These are phyloP conservation scores for Takifugu rubripes DNA, from an alignment of 2,797 vertebrate genomes.

Conservation along the genomic window DNA sequence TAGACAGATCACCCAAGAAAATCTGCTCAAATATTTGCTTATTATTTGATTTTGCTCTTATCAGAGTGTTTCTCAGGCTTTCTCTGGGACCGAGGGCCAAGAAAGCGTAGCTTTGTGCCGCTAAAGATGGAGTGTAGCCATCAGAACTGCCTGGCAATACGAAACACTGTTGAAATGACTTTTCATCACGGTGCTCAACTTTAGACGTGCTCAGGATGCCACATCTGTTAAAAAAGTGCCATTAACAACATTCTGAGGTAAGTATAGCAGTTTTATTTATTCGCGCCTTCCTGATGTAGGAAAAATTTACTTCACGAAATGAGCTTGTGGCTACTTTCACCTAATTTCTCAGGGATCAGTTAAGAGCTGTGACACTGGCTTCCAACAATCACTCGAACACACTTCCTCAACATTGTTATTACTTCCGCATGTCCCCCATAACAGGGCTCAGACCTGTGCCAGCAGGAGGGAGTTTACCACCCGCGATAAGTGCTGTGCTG, in stretches of 20 bases:
- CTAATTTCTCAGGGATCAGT: slow-evolving; percentile 41
- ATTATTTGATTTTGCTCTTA: slow-evolving; percentile 48
- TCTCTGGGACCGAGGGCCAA: slow-evolving; percentile 45
- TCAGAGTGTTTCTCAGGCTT: slow-evolving; percentile 68
- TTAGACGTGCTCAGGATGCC: slow-evolving; percentile 35
- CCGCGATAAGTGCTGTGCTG: slow-evolving; percentile 41
- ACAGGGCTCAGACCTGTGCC: slow-evolving; percentile 22
- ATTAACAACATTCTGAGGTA: not conserved
- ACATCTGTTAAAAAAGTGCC: not conserved
- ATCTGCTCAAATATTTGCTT: slow-evolving; percentile 21
- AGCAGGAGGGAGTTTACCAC: slow-evolving; percentile 47
- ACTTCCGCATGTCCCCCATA: slow-evolving; percentile 58
- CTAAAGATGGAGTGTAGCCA: slow-evolving; percentile 27
- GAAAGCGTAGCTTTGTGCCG: slow-evolving; percentile 34
- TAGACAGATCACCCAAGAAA: slow-evolving; percentile 11
- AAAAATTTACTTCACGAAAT: slow-evolving; percentile 8
- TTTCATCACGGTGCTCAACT: slow-evolving; percentile 46
- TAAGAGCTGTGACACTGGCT: slow-evolving; percentile 48
- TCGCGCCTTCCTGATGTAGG: too few species aligned
- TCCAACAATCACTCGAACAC: slow-evolving; percentile 52
- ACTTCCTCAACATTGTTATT: slow-evolving; percentile 75
- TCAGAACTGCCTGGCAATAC: slow-evolving; percentile 22
- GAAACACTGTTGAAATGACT: slow-evolving; percentile 43
- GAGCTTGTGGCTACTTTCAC: slow-evolving; percentile 15
- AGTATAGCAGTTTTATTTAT: not conserved